These are phyloP conservation scores for Machimus rusticus DNA, from an alignment of 2,888 invertebrate genomes.

Conservation along the genomic window DNA sequence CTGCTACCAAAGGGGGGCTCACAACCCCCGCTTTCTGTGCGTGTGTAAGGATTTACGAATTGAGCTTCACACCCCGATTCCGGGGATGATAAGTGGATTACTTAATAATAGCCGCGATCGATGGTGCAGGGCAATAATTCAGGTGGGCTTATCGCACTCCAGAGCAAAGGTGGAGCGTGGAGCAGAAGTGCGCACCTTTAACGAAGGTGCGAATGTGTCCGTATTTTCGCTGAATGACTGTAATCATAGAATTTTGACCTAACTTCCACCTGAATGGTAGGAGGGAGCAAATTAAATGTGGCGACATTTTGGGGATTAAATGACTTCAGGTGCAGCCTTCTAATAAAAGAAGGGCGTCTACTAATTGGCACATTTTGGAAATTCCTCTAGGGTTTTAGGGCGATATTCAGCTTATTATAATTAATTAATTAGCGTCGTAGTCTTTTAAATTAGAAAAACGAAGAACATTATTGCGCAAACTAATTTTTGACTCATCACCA, in stretches of 20 bases:
- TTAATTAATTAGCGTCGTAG: not conserved
- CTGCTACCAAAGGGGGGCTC: not conserved
- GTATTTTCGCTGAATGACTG: not conserved
- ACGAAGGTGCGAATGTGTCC: slow-evolving; percentile 14
- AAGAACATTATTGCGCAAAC: not conserved
- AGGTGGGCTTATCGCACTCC: slow-evolving; percentile 27
- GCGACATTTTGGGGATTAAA: not conserved
- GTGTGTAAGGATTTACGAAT: slow-evolving; percentile 43
- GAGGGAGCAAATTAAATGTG: not conserved
- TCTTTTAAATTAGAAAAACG: not conserved
- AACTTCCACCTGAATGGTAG: not conserved
- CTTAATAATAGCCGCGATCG: slow-evolving; percentile 41
- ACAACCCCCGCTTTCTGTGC: not conserved
- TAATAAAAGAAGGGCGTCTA: not conserved
- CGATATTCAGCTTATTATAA: not conserved
- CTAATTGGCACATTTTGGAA: not conserved
- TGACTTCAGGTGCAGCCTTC: not conserved
- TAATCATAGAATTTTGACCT: not conserved
- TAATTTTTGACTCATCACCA: not conserved
- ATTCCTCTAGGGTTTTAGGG: not conserved
- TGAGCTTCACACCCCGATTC: slow-evolving; percentile 44
- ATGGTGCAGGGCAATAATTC: slow-evolving; percentile 25
- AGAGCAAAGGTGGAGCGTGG: slow-evolving; percentile 2
- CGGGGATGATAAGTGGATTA: slow-evolving; percentile 44
- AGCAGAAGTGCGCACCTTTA: not conserved